These are phyloP conservation scores for Silurus glanis DNA, from an alignment of 2,113 vertebrate genomes.

Conservation along the genomic window DNA sequence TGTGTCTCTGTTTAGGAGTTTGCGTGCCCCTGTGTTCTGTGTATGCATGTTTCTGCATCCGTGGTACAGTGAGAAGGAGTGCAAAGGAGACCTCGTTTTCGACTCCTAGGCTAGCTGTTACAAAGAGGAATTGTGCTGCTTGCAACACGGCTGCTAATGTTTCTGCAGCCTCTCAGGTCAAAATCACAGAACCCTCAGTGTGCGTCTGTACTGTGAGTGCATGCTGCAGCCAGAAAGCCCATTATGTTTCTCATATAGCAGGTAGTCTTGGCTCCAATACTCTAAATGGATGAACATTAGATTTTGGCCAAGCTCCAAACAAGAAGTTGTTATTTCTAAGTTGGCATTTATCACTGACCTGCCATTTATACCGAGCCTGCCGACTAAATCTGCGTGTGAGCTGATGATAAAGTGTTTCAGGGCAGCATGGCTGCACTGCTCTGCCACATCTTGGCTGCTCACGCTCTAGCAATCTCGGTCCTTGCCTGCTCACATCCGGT, in stretches of 20 bases:
- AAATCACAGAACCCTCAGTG: conserved; percentile 14
- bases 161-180: conserved; percentile 16
- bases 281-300: conserved; percentile 40
- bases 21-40: conserved; percentile 3
- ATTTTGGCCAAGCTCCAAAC: conserved; percentile 42
- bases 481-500: conserved; percentile 55
- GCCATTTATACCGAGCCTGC: conserved; percentile 28
- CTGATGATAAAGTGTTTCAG: conserved; percentile 41
- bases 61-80: background rate
- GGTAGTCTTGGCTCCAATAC: conserved; percentile 29
- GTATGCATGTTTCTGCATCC: background rate
- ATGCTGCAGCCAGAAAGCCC: conserved; percentile 23
- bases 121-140: conserved; percentile 20
- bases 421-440: conserved; percentile 30
- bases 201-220: conserved; percentile 2
- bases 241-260: conserved; percentile 29
- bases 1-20: background rate
- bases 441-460: conserved; percentile 33
- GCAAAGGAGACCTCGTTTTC: conserved; percentile 1
- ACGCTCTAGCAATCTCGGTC: conserved; percentile 44
- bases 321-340: conserved; percentile 7
- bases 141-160: conserved; percentile 5
- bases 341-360: conserved; percentile 48
- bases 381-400: conserved; percentile 13
- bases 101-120: background rate